phyloP scores from a whole-genome alignment of 2,113 vertebrate species.

The Phyllostomus discolor region DNA sequence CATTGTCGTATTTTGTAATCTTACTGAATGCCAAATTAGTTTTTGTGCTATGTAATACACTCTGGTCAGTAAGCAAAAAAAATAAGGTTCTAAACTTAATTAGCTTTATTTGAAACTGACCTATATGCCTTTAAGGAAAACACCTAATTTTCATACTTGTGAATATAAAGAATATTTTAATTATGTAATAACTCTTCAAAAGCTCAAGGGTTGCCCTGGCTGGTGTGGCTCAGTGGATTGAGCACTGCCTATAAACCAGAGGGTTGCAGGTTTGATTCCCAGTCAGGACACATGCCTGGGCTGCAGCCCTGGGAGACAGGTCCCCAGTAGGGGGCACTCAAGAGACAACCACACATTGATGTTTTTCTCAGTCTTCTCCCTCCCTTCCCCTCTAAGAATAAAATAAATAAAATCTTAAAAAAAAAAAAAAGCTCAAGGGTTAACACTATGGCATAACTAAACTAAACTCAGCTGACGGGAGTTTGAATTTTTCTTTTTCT shows the following conservation, averaged over 20 bases:
- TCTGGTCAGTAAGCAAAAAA: slow-evolving; percentile 1
- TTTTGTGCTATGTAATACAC: background rate
- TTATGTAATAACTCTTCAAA: slow-evolving; percentile 12
- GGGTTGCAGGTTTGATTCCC: too few species aligned
- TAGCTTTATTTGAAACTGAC: slow-evolving; percentile 61
- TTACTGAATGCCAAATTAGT: background rate
- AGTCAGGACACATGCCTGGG: too few species aligned
- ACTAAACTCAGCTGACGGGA: background rate
- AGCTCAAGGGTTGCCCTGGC: slow-evolving; percentile 20
- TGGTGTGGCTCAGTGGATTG: too few species aligned
- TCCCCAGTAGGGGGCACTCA: too few species aligned
- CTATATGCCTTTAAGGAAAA: slow-evolving; percentile 36
- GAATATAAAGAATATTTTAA: slow-evolving; percentile 48
- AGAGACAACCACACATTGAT: too few species aligned
- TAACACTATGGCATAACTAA: background rate
- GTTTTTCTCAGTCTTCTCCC: too few species aligned
- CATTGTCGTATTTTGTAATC: background rate
- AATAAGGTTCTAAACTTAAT: slow-evolving; percentile 34
- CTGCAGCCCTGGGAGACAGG: too few species aligned
- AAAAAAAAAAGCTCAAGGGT: slow-evolving; percentile 36
- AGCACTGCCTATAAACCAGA: too few species aligned
- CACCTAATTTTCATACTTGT: slow-evolving; percentile 41
- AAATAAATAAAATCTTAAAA: too few species aligned
- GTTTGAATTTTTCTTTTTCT: slow-evolving; percentile 6
- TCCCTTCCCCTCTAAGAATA: too few species aligned